phyloP scores from a whole-genome alignment of 1,140 invertebrate species.

The Lepidostoma basale region DNA sequence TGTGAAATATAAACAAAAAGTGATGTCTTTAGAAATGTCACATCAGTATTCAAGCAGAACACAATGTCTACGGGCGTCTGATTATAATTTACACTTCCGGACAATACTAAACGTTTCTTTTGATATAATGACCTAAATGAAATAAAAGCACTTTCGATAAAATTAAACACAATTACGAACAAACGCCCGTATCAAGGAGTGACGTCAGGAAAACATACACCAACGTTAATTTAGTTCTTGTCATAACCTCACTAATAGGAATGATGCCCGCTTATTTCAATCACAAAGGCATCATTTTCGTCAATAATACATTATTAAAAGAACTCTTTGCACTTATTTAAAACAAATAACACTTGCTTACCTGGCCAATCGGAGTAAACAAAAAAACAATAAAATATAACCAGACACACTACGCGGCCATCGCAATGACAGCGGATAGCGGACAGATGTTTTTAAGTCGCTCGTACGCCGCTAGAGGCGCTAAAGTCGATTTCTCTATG shows the following conservation, averaged over 20 bases:
- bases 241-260: slow-evolving; percentile 28
- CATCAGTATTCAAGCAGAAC: background rate
- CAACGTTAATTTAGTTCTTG: slow-evolving; percentile 25
- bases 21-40: slow-evolving; percentile 4
- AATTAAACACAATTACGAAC: slow-evolving; percentile 23
- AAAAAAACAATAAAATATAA: slow-evolving; percentile 22
- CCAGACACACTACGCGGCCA: slow-evolving; percentile 25
- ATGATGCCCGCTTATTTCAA: background rate
- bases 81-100: too few species aligned
- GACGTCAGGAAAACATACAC: slow-evolving; percentile 31
- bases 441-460: slow-evolving; percentile 13
- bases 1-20: slow-evolving; percentile 7
- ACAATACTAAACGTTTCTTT: too few species aligned
- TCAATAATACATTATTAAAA: background rate
- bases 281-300: background rate
- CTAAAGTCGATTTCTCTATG: background rate
- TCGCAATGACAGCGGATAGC: slow-evolving; percentile 30
- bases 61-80: too few species aligned
- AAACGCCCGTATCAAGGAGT: slow-evolving; percentile 27
- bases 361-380: slow-evolving; percentile 17
- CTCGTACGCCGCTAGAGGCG: slow-evolving; percentile 20
- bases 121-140: background rate
- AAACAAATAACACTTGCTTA: slow-evolving; percentile 1
- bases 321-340: background rate
- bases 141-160: slow-evolving; percentile 17